A percentile compares a stretch with the other conserved stretches of the same genome.
These are phyloP conservation scores for Trialeurodes vaporariorum DNA, from an alignment of 1,140 invertebrate species.

Conservation along the genomic window DNA sequence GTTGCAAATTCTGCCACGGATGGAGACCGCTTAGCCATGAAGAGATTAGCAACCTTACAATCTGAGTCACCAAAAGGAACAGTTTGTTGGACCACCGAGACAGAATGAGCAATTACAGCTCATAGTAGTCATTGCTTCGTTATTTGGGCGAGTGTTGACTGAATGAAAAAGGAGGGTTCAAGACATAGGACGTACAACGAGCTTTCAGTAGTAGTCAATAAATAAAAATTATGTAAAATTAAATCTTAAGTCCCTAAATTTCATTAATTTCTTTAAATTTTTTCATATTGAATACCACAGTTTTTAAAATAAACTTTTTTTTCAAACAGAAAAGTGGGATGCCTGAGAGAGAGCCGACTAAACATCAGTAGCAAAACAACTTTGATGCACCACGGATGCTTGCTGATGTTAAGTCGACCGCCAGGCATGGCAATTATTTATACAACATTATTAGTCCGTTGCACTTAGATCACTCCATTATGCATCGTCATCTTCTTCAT, in stretches of 20 bases:
- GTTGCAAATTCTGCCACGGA: background rate
- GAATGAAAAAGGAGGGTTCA: background rate
- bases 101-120: background rate
- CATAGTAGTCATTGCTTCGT: background rate
- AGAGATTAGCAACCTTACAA: background rate
- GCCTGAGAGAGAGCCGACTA: background rate
- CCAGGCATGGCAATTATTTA: background rate
- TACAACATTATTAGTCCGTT: background rate
- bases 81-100: background rate
- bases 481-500: background rate
- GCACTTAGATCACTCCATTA: background rate
- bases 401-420: background rate
- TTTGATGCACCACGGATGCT: too few relatives aligned
- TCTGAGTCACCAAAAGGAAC: background rate
- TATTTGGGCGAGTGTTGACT: too few relatives aligned
- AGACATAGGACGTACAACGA: too few relatives aligned
- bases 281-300: background rate
- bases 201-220: background rate
- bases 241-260: background rate
- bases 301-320: constrained; percentile 1
- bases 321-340: background rate
- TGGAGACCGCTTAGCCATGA: background rate
- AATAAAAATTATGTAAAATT: background rate
- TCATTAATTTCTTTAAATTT: too few relatives aligned
- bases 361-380: background rate